Percentiles rank a stretch among this genome's conserved stretches.
Conservation (phyloP, 2,797 vertebrate genomes). For the Molossus molossus region DNA sequence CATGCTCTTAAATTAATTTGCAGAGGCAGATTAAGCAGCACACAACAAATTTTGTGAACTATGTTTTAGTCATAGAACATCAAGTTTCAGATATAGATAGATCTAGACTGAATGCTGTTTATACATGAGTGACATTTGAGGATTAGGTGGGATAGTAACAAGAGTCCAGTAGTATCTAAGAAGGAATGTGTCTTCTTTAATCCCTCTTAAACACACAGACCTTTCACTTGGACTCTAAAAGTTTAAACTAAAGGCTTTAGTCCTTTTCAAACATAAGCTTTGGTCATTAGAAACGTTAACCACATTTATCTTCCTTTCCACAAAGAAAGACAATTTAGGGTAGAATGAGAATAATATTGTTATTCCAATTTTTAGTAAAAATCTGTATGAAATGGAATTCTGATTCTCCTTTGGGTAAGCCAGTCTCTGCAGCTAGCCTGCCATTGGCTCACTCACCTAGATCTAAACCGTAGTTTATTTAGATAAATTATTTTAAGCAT, state of each 20-base stretch:
- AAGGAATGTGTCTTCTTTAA: constrained; percentile 45
- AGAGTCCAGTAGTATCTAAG: constrained; percentile 10
- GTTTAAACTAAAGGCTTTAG: neutral
- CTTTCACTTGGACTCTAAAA: neutral
- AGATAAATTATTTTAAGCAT: neutral
- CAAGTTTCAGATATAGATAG: neutral
- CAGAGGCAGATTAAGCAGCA: neutral
- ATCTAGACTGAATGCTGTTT: constrained; percentile 16
- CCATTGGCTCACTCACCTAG: neutral
- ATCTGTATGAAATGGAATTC: neutral
- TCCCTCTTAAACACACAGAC: neutral
- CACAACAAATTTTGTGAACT: constrained; percentile 4
- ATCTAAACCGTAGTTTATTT: neutral
- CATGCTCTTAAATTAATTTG: constrained; percentile 43
- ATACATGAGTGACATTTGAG: constrained; percentile 6
- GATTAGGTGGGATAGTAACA: neutral
- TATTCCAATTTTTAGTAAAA: neutral
- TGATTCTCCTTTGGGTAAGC: neutral
- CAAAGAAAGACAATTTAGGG: neutral
- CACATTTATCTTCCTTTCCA: constrained; percentile 14
- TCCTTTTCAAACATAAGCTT: constrained; percentile 2
- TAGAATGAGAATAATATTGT: neutral
- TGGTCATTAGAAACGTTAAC: neutral
- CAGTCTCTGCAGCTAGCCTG: neutral
- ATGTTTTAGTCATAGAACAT: neutral